These are phyloP conservation scores for Sarcophaga bullata DNA, from an alignment of 1,140 invertebrate genomes.

Conservation along the genomic window DNA sequence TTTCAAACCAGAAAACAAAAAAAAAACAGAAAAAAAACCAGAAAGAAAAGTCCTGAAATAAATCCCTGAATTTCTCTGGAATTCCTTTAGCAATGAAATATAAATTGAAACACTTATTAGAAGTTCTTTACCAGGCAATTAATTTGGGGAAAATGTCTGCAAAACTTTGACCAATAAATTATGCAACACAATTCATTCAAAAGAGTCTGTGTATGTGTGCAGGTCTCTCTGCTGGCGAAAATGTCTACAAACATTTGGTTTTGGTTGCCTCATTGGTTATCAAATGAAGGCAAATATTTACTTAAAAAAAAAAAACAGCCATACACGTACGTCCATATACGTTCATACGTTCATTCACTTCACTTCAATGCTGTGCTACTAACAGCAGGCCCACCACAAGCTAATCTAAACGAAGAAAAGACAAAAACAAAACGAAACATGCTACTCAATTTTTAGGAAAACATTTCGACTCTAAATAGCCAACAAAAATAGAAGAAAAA, in stretches of 20 bases:
- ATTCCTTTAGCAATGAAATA: too few relatives aligned
- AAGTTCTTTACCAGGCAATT: background rate
- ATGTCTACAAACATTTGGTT: conserved; percentile 7
- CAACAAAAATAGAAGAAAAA: background rate
- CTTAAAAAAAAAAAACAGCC: background rate
- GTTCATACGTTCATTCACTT: too few relatives aligned
- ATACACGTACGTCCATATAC: background rate
- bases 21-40: too few relatives aligned
- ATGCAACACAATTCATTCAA: conserved; percentile 3
- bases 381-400: background rate
- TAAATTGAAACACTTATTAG: too few relatives aligned
- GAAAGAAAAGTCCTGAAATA: too few relatives aligned
- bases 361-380: too few relatives aligned
- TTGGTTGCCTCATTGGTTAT: background rate
- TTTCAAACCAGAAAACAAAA: too few relatives aligned
- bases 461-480: conserved; percentile 5
- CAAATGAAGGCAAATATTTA: conserved; percentile 16
- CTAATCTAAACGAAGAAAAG: conserved; percentile 9
- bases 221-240: too few relatives aligned
- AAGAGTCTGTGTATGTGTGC: too few relatives aligned
- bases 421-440: background rate
- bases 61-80: too few relatives aligned
- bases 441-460: background rate
- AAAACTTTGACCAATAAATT: conserved; percentile 22
- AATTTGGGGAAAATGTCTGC: conserved; percentile 16